Base-by-base conservation (phyloP, 2,797 vertebrate genomes). In the Garrulus glandarius region DNA sequence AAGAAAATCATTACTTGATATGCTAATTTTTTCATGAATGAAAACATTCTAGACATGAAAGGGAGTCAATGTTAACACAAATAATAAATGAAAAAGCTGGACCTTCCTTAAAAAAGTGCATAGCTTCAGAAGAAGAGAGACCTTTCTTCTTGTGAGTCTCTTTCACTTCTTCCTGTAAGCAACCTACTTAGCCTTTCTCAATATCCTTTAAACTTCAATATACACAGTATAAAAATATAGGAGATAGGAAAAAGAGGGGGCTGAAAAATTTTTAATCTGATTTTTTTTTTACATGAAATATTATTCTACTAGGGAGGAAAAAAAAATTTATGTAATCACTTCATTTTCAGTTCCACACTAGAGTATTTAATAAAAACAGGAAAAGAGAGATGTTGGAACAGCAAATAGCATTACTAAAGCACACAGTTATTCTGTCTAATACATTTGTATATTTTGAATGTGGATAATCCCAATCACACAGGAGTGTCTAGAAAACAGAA, bases 241-340 rank as follows among this genome's bases (percentile, higher is more conserved):
- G 6, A 53, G 4, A 12, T 30, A 71, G 5, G 13, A 24, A 67
- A 75, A 60, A 44, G 9, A 27, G 7, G 8, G 10, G 1, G 1
- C 21, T 39, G 26, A 63, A 63, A 63, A 84, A 6, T 0, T 24
- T 36, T 43, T 59, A 17, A 65, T 39, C 5, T 0, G 3, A 11
- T 21, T 16, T 81, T 61, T 65, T 30, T 41, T 52, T n/a, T 19
- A 34, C 4, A 32, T 39, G 6, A 85, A 80, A 15, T 74, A 22
- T 68, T 83, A 43, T 34, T 57, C 15, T 68, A 46, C 6, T 20
- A 44, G 1, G 6, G 15, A 5, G 1, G 0, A 27, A 18, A 19
- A 21, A 37, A 1, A 3, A 3, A 56, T 49, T 34, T 32, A 32
- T 21, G 5, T 30, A 75, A 81, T 44, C 27, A 3, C 53, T 71